These are phyloP conservation scores for Dipodomys spectabilis DNA, from an alignment of 2,113 vertebrate genomes.

Conservation along the genomic window DNA sequence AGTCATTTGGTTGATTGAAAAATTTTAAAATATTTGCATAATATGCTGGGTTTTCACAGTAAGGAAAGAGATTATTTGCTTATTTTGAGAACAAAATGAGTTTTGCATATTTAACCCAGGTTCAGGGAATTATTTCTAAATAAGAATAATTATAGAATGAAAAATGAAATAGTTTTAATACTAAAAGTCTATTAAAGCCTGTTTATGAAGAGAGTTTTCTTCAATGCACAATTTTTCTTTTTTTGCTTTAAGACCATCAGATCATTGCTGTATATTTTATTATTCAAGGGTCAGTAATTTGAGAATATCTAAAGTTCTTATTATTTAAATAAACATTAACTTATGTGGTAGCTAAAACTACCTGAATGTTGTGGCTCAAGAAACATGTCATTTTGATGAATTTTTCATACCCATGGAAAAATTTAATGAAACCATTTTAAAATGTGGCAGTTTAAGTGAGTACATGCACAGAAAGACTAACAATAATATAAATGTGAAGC, in stretches of 20 bases:
- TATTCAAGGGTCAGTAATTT: not conserved
- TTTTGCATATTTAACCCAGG: not conserved
- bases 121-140: conserved; percentile 43
- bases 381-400: conserved; percentile 24
- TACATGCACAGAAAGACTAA: not conserved
- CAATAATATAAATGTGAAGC: conserved; percentile 31
- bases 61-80: not conserved
- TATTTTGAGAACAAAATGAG: conserved; percentile 37
- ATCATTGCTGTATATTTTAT: conserved; percentile 33
- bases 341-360: not conserved
- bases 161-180: conserved; percentile 35
- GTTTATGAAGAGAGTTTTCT: conserved; percentile 44
- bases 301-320: not conserved
- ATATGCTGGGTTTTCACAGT: conserved; percentile 8
- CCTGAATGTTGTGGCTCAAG: not conserved
- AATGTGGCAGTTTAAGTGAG: not conserved
- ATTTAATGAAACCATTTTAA: conserved; percentile 56
- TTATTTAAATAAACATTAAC: conserved; percentile 20
- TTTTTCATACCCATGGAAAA: conserved; percentile 23
- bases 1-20: not conserved
- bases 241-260: not conserved
- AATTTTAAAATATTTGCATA: conserved; percentile 53
- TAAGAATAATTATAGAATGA: conserved; percentile 26
- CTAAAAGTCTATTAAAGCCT: not conserved
- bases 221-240: conserved; percentile 43